These are phyloP conservation scores for Nothobranchius kuhntae DNA, from an alignment of 2,113 vertebrate species.

Conservation along the genomic window DNA sequence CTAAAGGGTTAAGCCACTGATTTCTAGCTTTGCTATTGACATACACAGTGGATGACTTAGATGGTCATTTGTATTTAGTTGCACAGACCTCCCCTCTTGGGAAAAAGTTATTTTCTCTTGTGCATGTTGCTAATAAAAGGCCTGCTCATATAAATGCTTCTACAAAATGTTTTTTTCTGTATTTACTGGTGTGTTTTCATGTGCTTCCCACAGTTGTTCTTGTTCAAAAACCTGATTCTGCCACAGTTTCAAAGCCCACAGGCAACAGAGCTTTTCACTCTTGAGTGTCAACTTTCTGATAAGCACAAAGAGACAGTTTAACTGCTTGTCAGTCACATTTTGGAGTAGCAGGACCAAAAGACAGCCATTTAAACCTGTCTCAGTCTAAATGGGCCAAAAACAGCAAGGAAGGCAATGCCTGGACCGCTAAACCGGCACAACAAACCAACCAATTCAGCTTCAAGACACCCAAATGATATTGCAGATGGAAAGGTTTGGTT, in stretches of 20 bases:
- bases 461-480: conserved; percentile 67
- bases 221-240: conserved; percentile 26
- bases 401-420: conserved; percentile 52
- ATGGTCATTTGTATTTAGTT: no score
- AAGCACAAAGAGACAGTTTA: conserved; percentile 69
- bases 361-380: conserved; percentile 63
- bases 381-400: conserved; percentile 60
- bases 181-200: background rate
- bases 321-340: conserved; percentile 70
- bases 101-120: no score
- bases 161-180: no score
- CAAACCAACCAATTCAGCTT: conserved; percentile 57
- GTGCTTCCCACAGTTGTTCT: conserved; percentile 9
- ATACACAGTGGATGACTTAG: no score
- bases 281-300: conserved; percentile 62
- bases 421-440: conserved; percentile 43
- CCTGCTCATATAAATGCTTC: no score
- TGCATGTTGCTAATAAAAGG: no score
- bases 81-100: no score
- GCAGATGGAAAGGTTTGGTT: conserved; percentile 68
- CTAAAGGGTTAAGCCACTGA: no score
- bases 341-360: conserved; percentile 53
- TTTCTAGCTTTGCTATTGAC: no score
- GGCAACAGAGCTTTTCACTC: conserved; percentile 46
- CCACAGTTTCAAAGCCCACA: conserved; percentile 42